These are phyloP conservation scores for Drosophila mettleri DNA, from an alignment of 2,888 invertebrate species.

Conservation along the genomic window DNA sequence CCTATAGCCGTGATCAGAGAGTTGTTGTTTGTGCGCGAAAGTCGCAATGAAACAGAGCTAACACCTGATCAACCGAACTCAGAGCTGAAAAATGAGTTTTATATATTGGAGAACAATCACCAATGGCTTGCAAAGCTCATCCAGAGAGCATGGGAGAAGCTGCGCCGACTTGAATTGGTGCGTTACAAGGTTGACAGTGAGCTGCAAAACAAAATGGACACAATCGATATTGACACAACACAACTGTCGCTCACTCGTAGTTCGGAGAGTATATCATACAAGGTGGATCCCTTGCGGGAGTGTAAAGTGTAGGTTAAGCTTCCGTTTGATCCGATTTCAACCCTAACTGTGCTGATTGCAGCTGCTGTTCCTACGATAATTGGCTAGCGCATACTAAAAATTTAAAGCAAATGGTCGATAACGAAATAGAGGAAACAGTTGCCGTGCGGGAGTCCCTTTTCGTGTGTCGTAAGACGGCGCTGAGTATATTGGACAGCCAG, in stretches of 20 bases:
- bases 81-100: conserved; percentile 91
- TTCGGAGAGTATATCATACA: conserved; percentile 92
- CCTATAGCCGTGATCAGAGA: conserved; percentile 90
- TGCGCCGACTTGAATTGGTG: conserved; percentile 34
- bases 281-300: conserved; percentile 91
- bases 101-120: conserved; percentile 90
- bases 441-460: conserved; percentile 92
- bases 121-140: conserved; percentile 89
- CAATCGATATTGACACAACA: conserved; percentile 90
- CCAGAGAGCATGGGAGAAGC: conserved; percentile 90
- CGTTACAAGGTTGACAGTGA: conserved; percentile 90
- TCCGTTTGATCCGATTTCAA: neutral
- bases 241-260: conserved; percentile 91
- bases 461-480: conserved; percentile 91
- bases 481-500: conserved; percentile 92
- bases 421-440: conserved; percentile 91
- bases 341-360: conserved; percentile 58
- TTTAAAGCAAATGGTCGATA: conserved; percentile 91
- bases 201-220: conserved; percentile 91
- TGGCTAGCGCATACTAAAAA: conserved; percentile 93
- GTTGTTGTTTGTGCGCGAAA: conserved; percentile 91
- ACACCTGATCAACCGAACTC: conserved; percentile 91
- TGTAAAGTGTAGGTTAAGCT: conserved; percentile 87
- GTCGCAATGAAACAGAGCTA: conserved; percentile 89
- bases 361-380: conserved; percentile 90